Percentiles rank a stretch among this genome's conserved stretches.
These are phyloP conservation scores for Strix aluco DNA, from an alignment of 2,113 vertebrate species.

Conservation along the genomic window DNA sequence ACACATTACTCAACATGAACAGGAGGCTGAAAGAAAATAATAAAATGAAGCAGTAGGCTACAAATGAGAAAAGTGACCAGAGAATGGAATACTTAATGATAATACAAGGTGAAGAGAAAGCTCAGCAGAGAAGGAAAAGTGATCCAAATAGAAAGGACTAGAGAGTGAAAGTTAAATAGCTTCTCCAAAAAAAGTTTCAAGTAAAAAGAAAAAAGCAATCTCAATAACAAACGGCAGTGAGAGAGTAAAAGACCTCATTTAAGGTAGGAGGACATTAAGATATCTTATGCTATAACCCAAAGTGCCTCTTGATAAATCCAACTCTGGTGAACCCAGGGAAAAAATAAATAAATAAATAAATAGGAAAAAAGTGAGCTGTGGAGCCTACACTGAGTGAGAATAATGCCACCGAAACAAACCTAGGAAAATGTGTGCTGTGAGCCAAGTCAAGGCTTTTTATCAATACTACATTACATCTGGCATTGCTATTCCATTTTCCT, in stretches of 20 bases:
- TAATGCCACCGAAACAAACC: not conserved
- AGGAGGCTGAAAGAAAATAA: constrained; percentile 44
- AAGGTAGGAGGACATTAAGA: not conserved
- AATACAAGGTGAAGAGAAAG: constrained; percentile 18
- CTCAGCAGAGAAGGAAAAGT: constrained; percentile 8
- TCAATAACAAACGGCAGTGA: not conserved
- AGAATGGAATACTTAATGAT: constrained; percentile 31
- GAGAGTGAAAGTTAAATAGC: constrained; percentile 12
- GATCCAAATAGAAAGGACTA: not conserved
- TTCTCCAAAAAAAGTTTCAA: not conserved
- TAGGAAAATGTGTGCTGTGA: not conserved
- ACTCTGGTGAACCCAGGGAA: too few relatives aligned
- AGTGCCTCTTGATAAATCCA: not conserved
- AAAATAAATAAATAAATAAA: not conserved
- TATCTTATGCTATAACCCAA: not conserved
- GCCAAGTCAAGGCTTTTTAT: not conserved
- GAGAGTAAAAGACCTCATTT: not conserved
- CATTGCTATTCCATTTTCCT: not conserved
- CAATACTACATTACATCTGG: not conserved
- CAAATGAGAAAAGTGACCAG: constrained; percentile 37
- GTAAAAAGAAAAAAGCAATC: not conserved
- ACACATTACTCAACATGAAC: constrained; percentile 20
- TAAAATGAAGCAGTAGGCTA: constrained; percentile 34
- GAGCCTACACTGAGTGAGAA: not conserved
- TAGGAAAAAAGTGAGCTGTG: not conserved